Evolutionary conservation across 1,140 invertebrate species (phyloP).

Genomic region (Spodoptera litura): DNA sequence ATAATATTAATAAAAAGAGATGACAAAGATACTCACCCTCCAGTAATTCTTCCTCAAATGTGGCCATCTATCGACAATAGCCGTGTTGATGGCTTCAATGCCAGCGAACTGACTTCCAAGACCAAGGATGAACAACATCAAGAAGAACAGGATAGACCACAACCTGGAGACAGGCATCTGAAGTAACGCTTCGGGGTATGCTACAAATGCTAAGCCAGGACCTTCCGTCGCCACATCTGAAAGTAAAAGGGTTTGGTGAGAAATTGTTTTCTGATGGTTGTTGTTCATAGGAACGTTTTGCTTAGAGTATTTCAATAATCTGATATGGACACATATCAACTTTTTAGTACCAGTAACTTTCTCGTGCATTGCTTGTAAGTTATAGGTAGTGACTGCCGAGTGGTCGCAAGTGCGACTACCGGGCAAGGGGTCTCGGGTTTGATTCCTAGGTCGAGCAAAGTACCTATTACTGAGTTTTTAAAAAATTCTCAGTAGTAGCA

Average conservation of each 20-base stretch:
- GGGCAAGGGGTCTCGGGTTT: no score
- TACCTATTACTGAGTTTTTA: no score
- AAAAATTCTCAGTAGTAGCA: no score
- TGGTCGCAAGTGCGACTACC: no score
- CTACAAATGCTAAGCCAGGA: slow-evolving; percentile 93
- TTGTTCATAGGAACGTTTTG: no score
- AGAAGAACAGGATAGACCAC: slow-evolving; percentile 94
- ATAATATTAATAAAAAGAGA: neutral
- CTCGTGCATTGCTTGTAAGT: no score
- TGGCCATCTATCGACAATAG: slow-evolving; percentile 91
- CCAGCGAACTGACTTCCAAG: slow-evolving; percentile 93
- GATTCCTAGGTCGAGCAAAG: no score
- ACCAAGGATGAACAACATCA: slow-evolving; percentile 93
- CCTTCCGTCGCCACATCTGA: slow-evolving; percentile 88
- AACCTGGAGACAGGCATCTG: slow-evolving; percentile 91
- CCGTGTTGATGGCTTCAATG: slow-evolving; percentile 92
- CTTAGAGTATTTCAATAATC: no score
- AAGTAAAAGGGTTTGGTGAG: neutral
- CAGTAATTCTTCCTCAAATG: slow-evolving; percentile 87
- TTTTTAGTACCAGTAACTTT: no score
- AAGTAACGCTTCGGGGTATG: slow-evolving; percentile 92
- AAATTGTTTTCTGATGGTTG: no score
- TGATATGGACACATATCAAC: no score
- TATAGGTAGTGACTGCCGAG: no score
- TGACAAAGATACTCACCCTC: slow-evolving; percentile 82